A percentile compares a stretch with the other conserved stretches of the same genome.
Conservation (phyloP, 2,888 invertebrate genomes). For the Perithous albicinctus region DNA sequence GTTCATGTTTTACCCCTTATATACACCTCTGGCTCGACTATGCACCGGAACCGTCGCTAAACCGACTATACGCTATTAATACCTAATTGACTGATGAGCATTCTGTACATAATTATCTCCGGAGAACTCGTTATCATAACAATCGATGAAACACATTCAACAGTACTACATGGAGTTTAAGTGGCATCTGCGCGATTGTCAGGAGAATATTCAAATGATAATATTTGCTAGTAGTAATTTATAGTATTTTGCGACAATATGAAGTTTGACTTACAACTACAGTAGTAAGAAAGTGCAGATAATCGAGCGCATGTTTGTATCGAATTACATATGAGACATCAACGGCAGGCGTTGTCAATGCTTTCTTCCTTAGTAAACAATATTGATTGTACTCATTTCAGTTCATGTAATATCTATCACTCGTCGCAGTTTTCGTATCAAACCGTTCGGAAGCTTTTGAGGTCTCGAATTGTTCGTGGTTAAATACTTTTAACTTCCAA, state of each 20-base stretch:
- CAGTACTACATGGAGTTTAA: neutral
- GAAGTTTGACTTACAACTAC: neutral
- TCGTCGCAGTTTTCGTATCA: no score
- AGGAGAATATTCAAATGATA: neutral
- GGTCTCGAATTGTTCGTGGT: neutral
- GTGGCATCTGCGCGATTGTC: constrained; percentile 12
- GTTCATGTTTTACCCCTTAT: neutral
- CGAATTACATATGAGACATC: neutral
- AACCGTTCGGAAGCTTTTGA: no score
- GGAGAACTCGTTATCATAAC: constrained; percentile 15
- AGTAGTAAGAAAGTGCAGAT: neutral
- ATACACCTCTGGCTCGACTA: neutral
- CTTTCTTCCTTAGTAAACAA: neutral
- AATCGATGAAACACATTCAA: neutral
- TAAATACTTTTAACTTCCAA: no score
- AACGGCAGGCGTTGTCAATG: neutral
- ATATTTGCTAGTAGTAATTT: neutral
- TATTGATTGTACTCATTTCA: no score
- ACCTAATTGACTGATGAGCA: constrained; percentile 23
- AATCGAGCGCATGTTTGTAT: neutral
- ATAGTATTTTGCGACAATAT: neutral
- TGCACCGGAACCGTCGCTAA: neutral
- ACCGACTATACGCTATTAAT: neutral
- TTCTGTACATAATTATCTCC: neutral
- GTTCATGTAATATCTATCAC: no score